Evolutionary conservation across 2,113 vertebrate genomes (phyloP).

Genomic region (Mystacornis crossleyi): DNA sequence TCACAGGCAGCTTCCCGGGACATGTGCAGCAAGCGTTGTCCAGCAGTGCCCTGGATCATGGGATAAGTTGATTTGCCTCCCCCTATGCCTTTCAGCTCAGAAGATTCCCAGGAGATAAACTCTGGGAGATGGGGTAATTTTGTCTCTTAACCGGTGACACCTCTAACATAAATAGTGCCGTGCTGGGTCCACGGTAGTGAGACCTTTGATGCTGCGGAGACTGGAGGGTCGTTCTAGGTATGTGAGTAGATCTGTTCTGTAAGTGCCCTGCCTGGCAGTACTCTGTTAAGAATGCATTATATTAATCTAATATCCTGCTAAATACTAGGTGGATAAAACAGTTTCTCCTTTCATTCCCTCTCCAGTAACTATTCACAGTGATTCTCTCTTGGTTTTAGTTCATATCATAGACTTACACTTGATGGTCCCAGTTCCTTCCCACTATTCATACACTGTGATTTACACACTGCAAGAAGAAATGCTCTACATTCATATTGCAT

Average conservation of each 20-base stretch:
- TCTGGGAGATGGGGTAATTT: not conserved
- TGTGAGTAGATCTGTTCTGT: not conserved
- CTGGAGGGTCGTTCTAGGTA: not conserved
- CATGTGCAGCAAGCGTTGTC: not conserved
- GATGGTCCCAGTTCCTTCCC: not conserved
- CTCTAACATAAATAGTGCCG: not conserved
- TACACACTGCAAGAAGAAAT: not conserved
- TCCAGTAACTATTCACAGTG: not conserved
- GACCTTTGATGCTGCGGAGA: rapidly evolving
- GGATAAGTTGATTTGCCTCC: rapidly evolving
- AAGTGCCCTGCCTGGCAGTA: not conserved
- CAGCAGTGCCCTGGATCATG: rapidly evolving
- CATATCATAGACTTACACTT: not conserved
- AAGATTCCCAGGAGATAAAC: not conserved
- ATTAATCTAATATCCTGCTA: not conserved
- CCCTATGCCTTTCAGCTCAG: not conserved
- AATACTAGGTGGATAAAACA: not conserved
- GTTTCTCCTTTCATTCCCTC: not conserved
- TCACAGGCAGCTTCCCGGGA: not conserved
- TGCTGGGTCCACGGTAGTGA: not conserved
- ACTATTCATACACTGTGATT: not conserved
- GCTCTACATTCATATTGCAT: not conserved
- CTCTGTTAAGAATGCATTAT: not conserved
- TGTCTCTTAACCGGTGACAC: not conserved
- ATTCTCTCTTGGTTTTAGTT: not conserved